A percentile compares a stretch with the other conserved stretches of the same genome.
Conservation (phyloP, 2,113 vertebrate genomes). For the Tinamus guttatus region DNA sequence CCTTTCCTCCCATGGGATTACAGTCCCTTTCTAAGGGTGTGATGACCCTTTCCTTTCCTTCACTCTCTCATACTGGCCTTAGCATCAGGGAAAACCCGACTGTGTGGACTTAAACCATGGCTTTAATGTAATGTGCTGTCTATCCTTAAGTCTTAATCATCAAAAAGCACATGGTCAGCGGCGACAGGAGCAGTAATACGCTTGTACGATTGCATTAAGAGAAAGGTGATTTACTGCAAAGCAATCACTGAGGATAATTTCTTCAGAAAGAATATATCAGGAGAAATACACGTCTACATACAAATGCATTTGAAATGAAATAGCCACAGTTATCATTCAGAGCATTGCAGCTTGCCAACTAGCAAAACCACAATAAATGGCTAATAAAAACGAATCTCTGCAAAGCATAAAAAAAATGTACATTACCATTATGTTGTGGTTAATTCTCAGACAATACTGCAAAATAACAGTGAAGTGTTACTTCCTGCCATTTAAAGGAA, state of each 20-base stretch:
- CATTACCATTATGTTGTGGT: conserved; percentile 35
- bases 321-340: background rate
- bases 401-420: conserved; percentile 14
- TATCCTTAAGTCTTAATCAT: background rate
- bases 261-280: conserved; percentile 8
- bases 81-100: background rate
- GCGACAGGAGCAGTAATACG: background rate
- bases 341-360: conserved; percentile 18
- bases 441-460: conserved; percentile 55
- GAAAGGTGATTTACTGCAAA: background rate
- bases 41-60: background rate
- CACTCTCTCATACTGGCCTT: background rate
- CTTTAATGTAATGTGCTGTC: background rate
- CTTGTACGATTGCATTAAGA: background rate
- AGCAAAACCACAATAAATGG: conserved; percentile 56
- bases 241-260: background rate
- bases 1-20: background rate
- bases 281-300: background rate
- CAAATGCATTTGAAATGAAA: background rate
- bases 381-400: conserved; percentile 65
- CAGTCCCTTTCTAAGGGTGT: background rate
- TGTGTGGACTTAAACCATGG: background rate
- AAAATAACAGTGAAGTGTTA: conserved; percentile 56
- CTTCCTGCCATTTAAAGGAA: conserved; percentile 67
- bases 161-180: background rate